Evolutionary conservation across 2,888 invertebrate species (phyloP), one percentile per base, ranked within the genome.

Genomic region (Itoplectis maculator): DNA sequence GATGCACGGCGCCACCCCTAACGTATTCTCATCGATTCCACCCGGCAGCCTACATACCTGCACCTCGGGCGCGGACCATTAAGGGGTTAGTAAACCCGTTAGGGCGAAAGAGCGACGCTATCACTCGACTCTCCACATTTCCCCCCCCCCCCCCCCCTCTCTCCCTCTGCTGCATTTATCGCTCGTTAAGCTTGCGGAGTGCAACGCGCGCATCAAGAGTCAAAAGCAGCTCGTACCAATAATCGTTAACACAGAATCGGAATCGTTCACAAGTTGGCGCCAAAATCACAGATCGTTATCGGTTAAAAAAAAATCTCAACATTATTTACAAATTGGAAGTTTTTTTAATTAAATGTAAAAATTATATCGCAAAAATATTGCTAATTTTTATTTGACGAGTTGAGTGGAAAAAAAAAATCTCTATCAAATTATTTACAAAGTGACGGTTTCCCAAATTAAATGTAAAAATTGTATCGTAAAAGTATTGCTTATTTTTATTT

Each of bases 61-160:
- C 61, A 65, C 45, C n/a, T n/a, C n/a, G n/a, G 59, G 45, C 13
- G 70, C 20, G 51, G 29, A 23, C 59, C 40, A 54, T 66, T 66
- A 83, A 85, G 87, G 87, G 90, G 88, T 89, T 89, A 88, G 87
- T 89, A 90, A 90, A 90, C 89, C 86, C 88, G 85, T 89, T 86
- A 87, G 75, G 74, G 54, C 23, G 81, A 79, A 68, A 75, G 80
- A 85, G 80, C 79, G 56, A 63, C 18, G 56, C 59, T 74, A 61
- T 75, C 56, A 15, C 15, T 29, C 29, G 29, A 29, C 68, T 56
- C 59, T 42, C 56, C 13, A 18, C 51, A 18, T n/a, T n/a, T n/a
- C n/a, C n/a, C n/a, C n/a, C n/a, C n/a, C n/a, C n/a, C n/a, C 29
- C 29, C 2, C 29, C 5, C 29, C 5, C 29, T 5, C 29, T 29